phyloP scores from a whole-genome alignment of 2,113 vertebrate genomes.

The Chiloscyllium plagiosum region DNA sequence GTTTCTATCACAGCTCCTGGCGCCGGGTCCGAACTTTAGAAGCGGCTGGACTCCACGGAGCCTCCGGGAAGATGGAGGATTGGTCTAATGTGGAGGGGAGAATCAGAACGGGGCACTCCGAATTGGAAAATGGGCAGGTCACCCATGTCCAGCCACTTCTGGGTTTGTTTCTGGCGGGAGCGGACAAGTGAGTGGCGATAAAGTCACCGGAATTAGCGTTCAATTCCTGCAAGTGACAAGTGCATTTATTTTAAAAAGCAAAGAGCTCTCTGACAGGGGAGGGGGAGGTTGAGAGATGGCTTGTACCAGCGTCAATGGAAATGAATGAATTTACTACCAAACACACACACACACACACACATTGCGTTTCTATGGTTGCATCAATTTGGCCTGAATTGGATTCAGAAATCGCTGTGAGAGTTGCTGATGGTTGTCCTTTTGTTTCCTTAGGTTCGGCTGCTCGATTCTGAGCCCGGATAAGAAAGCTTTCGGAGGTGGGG shows the following conservation, averaged over 20 bases:
- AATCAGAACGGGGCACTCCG: background rate
- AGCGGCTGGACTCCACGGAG: background rate
- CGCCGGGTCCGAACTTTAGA: background rate
- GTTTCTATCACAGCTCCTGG: background rate
- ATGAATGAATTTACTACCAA: slow-evolving; percentile 45
- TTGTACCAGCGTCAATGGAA: slow-evolving; percentile 17
- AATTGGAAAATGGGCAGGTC: background rate
- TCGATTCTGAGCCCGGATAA: slow-evolving; percentile 33
- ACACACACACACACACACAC: slow-evolving; percentile 44
- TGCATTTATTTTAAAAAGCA: background rate
- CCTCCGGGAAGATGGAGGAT: background rate
- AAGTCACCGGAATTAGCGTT: background rate
- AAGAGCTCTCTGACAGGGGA: background rate
- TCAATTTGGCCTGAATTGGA: background rate
- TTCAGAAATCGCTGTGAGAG: background rate
- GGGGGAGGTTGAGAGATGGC: background rate
- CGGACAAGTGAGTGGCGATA: background rate
- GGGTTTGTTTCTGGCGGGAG: background rate
- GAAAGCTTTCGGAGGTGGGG: too few species aligned
- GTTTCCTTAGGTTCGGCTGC: background rate
- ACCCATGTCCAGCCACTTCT: background rate
- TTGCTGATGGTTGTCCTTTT: background rate
- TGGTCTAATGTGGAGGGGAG: background rate
- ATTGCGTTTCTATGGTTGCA: slow-evolving; percentile 51
- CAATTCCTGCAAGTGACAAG: slow-evolving; percentile 9